A percentile compares a stretch with the other conserved stretches of the same genome.
These are phyloP conservation scores for Drosophila ercepeae DNA, from an alignment of 1,140 invertebrate genomes.

Conservation along the genomic window DNA sequence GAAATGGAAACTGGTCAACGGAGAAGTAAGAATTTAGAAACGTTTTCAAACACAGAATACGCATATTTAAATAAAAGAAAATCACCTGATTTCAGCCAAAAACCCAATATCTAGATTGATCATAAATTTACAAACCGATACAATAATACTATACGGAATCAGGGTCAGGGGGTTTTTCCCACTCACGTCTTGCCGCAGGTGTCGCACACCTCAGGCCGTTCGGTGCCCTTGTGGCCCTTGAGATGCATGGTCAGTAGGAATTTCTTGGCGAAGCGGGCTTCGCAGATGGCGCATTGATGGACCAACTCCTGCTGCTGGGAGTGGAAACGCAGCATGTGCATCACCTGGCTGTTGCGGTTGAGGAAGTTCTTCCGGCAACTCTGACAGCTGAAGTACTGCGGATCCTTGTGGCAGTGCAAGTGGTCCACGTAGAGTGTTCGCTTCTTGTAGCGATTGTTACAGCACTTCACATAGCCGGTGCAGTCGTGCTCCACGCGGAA, in stretches of 20 bases:
- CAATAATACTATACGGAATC: background rate
- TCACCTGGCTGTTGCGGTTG: slow-evolving; percentile 70
- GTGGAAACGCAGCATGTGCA: slow-evolving; percentile 74
- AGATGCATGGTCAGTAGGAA: slow-evolving; percentile 73
- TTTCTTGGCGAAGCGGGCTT: slow-evolving; percentile 73
- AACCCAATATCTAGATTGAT: background rate
- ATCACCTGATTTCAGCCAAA: background rate
- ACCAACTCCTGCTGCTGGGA: slow-evolving; percentile 65
- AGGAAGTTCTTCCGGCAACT: slow-evolving; percentile 63
- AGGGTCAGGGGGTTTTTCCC: background rate
- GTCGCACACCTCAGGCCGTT: slow-evolving; percentile 64
- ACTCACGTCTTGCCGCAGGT: slow-evolving; percentile 66
- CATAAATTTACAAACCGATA: background rate
- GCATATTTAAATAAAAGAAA: too few relatives aligned
- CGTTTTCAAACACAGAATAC: too few relatives aligned
- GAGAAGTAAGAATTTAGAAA: too few relatives aligned
- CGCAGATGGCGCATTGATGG: slow-evolving; percentile 62
- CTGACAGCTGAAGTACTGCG: slow-evolving; percentile 68
- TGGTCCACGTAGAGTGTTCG: slow-evolving; percentile 67
- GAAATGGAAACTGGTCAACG: background rate
- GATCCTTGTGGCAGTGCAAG: slow-evolving; percentile 72
- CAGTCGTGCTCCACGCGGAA: slow-evolving; percentile 59
- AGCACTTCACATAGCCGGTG: slow-evolving; percentile 69
- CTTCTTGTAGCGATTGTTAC: slow-evolving; percentile 76
- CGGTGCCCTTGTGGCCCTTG: slow-evolving; percentile 66